Base-by-base conservation (phyloP, 1,140 invertebrate species). In the Whitmania pigra region DNA sequence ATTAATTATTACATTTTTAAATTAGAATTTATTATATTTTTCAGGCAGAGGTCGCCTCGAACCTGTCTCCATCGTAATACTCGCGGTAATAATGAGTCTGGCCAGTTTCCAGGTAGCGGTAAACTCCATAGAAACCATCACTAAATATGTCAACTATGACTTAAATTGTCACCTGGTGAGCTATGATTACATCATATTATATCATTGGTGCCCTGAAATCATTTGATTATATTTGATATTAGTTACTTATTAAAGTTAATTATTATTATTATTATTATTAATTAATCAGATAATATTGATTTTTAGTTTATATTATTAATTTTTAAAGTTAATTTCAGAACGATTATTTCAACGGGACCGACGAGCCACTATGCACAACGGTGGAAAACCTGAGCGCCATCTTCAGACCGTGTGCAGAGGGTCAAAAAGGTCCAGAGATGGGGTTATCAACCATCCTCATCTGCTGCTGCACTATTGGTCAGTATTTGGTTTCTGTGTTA, bases 401-500 rank as follows among this genome's bases (percentile, higher is more conserved):
- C 31, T 25, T 53, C 11, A 4, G 53, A 17, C 36, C 31, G 3
- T 70, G 69, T 29, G 22, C 53, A 4, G 69, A 70, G 0, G 69
- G 69, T 7, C 0, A 36, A 7, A 70, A n/a, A 2, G 69, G 69
- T 17, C 69, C 69, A 71, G 31, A 29, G 2, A 72, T 74, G 53
- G 77, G 80, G 57, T 67, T 77, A 2, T 55, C 75, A 0, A 82
- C 82, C 5, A 76, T 83, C 40, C 76, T 76, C 11, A 84, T 84
- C 22, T 77, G 80, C 74, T 74, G 76, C 29, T 73, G 75, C 17
- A 83, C 83, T 22, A 77, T 84, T 53, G 77, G 80, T 80, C 75
- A 66, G 76, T 74, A 20, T 18, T 67, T 69, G 36, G 22, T 25
- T 27, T 3, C 22, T 25, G 49, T 29, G 25, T 36, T 69, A 15